Evolutionary conservation across 2,113 vertebrate genomes (phyloP), one percentile per base, ranked within the genome.

Genomic region (Gavia stellata): DNA sequence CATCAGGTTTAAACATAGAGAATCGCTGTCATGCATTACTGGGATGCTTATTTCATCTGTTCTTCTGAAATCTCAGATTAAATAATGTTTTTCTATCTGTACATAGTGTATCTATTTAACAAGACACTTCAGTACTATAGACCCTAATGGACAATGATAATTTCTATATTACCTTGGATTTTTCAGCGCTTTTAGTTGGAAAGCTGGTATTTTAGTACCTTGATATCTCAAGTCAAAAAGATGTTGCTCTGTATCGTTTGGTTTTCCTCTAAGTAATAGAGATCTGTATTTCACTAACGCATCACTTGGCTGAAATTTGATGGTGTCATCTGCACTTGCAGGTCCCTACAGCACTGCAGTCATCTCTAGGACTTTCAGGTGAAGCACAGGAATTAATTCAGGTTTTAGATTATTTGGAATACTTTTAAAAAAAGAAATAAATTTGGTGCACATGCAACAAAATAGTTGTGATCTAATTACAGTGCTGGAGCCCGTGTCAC

Each of bases 21-120:
- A 49, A 28, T 59, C 0, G 2, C 34, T 28, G 52, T 18, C 0
- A 0, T 20, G 34, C 8, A 1, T 19, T 33, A n/a, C 17, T 19
- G 9, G 72, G 8, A 10, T 38, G 11, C 29, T 17, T 6, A 31
- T 50, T 55, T 33, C 61, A 7, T 21, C 53, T 55, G 13, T 12
- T 44, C 71, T 63, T 26, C n/a, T 19, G 63, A 29, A 16, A 16
- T 6, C 63, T 42, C 47, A 10, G 15, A 3, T 44, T 56, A 23
- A 36, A 66, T 45, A 25, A 6, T 20, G 12, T 16, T 29, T 42
- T 65, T 31, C 0, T n/a, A 1, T 11, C 86, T 63, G 36, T 63
- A 20, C 14, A 20, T 12, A n/a, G 24, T 23, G 11, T n/a, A 7
- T 50, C 65, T 47, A 5, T 45, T 34, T 58, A 81, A 56, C 6